These are phyloP conservation scores for Drosophila sturtevanti DNA, from an alignment of 1,140 invertebrate genomes.

Conservation along the genomic window DNA sequence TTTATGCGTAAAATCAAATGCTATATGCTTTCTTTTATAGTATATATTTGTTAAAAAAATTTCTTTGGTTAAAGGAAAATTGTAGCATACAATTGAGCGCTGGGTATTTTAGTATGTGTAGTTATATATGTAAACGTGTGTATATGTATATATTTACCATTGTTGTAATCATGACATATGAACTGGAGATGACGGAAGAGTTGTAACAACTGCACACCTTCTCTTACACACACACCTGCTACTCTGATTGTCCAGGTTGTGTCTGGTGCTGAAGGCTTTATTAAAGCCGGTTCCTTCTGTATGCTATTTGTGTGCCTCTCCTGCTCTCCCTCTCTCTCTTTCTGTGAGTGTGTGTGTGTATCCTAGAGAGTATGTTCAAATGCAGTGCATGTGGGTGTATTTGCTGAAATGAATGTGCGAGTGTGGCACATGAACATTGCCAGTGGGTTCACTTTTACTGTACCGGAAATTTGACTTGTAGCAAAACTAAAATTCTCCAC, in stretches of 20 bases:
- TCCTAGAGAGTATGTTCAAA: slow-evolving; percentile 50
- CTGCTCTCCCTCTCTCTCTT: too few relatives aligned
- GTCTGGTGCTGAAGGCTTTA: slow-evolving; percentile 72
- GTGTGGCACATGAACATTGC: slow-evolving; percentile 8
- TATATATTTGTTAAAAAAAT: background rate
- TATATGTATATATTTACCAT: background rate
- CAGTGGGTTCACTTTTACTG: slow-evolving; percentile 32
- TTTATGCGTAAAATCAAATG: too few relatives aligned
- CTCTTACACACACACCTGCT: slow-evolving; percentile 24
- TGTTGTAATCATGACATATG: background rate
- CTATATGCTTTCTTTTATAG: too few relatives aligned
- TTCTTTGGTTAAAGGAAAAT: background rate
- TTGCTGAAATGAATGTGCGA: background rate
- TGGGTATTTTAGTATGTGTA: background rate
- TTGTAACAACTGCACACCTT: slow-evolving; percentile 7
- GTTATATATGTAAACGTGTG: background rate
- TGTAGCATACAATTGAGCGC: background rate
- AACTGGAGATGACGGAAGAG: background rate
- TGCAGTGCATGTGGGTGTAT: slow-evolving; percentile 12
- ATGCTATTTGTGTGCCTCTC: slow-evolving; percentile 24
- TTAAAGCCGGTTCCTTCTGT: slow-evolving; percentile 50
- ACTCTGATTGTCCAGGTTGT: slow-evolving; percentile 45
- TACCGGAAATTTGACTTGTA: slow-evolving; percentile 73
- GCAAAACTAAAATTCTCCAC: slow-evolving; percentile 52
- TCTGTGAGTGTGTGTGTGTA: slow-evolving; percentile 21